Conservation (phyloP, 2,888 invertebrate species). For the Drosophila vallismaia region DNA sequence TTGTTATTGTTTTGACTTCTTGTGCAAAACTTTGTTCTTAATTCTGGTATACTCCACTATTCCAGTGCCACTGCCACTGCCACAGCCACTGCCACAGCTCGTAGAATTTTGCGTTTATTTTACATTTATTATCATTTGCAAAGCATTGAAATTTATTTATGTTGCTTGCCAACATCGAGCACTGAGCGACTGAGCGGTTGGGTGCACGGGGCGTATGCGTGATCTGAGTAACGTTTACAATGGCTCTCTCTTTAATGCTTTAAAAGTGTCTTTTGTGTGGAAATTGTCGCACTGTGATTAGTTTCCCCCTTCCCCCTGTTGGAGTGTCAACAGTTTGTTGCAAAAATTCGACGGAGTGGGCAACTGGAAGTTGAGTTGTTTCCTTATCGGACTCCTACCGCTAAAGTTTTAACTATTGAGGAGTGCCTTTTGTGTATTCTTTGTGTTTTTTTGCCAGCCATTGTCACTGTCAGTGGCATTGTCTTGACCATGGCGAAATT, state of each 20-base stretch:
- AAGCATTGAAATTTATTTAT: slow-evolving; percentile 75
- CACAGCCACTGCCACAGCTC: slow-evolving; percentile 5
- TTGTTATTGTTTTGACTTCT: slow-evolving; percentile 80
- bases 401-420: slow-evolving; percentile 69
- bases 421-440: slow-evolving; percentile 51
- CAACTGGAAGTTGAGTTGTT: slow-evolving; percentile 13
- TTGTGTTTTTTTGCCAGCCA: slow-evolving; percentile 32
- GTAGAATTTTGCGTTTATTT: slow-evolving; percentile 72
- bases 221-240: slow-evolving; percentile 18
- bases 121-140: slow-evolving; percentile 78
- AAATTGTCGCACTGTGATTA: slow-evolving; percentile 62
- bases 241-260: slow-evolving; percentile 58
- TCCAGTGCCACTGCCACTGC: slow-evolving; percentile 12
- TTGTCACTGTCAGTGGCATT: slow-evolving; percentile 55
- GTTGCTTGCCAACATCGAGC: slow-evolving; percentile 30
- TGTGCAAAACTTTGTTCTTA: slow-evolving; percentile 71
- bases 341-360: slow-evolving; percentile 14
- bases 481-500: slow-evolving; percentile 50
- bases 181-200: slow-evolving; percentile 8
- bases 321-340: slow-evolving; percentile 52
- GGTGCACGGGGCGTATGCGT: slow-evolving; percentile 62
- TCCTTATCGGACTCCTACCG: slow-evolving; percentile 61
- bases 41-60: slow-evolving; percentile 44
- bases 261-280: slow-evolving; percentile 48
- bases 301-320: slow-evolving; percentile 44